Percentiles rank a stretch among this genome's conserved stretches.
Evolutionary conservation across 2,888 invertebrate species (phyloP).

Genomic region (Xestia c-nigrum): DNA sequence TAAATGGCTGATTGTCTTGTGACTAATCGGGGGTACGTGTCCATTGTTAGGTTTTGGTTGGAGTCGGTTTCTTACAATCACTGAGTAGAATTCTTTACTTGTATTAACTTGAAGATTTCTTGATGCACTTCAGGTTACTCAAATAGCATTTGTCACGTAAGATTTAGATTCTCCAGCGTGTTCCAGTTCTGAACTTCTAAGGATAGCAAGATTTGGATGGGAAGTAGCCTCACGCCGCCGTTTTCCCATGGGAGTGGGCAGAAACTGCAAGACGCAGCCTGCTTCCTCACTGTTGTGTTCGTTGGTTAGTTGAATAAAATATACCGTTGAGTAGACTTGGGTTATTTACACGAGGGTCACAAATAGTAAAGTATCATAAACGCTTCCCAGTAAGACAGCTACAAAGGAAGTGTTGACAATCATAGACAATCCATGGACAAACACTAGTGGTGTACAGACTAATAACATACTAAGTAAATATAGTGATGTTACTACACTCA

Average conservation of each 20-base stretch:
- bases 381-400: too few relatives aligned
- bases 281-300: background rate
- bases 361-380: too few relatives aligned
- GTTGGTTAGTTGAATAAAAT: too few relatives aligned
- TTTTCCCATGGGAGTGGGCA: background rate
- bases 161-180: background rate
- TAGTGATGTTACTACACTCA: background rate
- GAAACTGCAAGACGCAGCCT: background rate
- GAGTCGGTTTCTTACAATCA: background rate
- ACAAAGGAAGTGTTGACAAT: too few relatives aligned
- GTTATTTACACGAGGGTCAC: too few relatives aligned
- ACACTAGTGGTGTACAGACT: too few relatives aligned
- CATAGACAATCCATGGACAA: too few relatives aligned
- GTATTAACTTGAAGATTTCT: background rate
- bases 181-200: background rate
- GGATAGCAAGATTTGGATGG: background rate
- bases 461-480: too few relatives aligned
- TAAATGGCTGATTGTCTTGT: slow-evolving; percentile 82
- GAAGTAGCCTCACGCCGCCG: background rate
- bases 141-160: background rate
- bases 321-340: too few relatives aligned
- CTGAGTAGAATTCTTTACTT: background rate
- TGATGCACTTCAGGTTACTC: background rate
- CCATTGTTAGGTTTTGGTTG: slow-evolving; percentile 64
- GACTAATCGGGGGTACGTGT: slow-evolving; percentile 82